phyloP scores from a whole-genome alignment of 2,888 invertebrate species.

The Melanostoma mellinum region DNA sequence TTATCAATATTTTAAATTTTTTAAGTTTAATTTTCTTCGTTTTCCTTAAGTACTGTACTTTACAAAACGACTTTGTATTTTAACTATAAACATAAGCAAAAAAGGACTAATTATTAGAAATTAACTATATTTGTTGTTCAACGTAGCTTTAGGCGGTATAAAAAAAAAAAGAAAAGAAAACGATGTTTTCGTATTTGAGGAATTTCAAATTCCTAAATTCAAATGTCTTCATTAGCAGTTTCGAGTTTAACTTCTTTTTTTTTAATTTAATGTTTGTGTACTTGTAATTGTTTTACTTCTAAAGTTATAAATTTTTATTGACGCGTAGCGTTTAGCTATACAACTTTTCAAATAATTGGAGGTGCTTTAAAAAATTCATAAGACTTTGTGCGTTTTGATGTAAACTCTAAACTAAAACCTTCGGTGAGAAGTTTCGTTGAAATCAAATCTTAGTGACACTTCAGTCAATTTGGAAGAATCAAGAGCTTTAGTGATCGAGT shows the following conservation, averaged over 20 bases:
- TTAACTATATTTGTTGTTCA: conserved; percentile 30
- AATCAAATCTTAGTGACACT: too few species aligned
- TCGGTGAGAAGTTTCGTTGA: too few species aligned
- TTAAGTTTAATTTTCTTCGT: conserved; percentile 24
- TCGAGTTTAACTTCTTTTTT: conserved; percentile 39
- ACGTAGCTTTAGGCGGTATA: conserved; percentile 33
- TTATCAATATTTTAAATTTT: conserved; percentile 12
- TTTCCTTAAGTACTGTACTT: conserved; percentile 32
- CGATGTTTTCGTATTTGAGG: conserved; percentile 15
- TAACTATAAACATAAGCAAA: conserved; percentile 25
- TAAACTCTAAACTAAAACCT: too few species aligned
- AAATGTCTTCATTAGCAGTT: conserved; percentile 52
- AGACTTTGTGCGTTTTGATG: not conserved
- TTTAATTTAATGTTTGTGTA: conserved; percentile 30
- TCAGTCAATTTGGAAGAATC: too few species aligned
- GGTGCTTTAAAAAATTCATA: conserved; percentile 7
- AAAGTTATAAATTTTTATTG: conserved; percentile 39
- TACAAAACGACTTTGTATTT: conserved; percentile 61
- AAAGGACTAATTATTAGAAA: not conserved
- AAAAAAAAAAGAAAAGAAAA: not conserved
- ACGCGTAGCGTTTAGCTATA: conserved; percentile 58
- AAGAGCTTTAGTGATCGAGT: too few species aligned
- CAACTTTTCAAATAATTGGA: conserved; percentile 10
- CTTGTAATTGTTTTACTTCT: conserved; percentile 44
- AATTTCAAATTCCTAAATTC: conserved; percentile 33